Evolutionary conservation across 2,113 vertebrate species (phyloP), one percentile per base, ranked within the genome.

Genomic region (Ammodytes marinus): DNA sequence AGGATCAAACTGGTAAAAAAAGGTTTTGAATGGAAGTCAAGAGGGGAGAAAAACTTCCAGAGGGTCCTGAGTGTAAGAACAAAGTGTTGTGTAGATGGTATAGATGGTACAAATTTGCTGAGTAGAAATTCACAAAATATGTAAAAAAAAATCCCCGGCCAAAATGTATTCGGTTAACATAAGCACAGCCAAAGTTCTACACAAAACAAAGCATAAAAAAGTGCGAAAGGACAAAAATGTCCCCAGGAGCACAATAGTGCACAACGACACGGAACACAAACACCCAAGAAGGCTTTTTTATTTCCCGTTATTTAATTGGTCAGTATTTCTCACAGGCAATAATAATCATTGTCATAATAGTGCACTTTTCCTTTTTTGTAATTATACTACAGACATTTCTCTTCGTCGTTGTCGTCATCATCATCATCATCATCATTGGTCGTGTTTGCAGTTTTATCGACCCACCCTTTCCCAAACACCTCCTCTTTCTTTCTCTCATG

Each of bases 311-410:
- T 95, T 95, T 95, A 27, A 95, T 95, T 95, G 92, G 84, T 94
- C 89, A 91, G 92, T 94, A 91, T 93, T 94, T 94, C 86, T 94
- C 91, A 95, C 94, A 95, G 95, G 94, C 95, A 95, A 93, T 95
- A 95, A 93, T 94, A 93, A 90, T 92, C 86, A 90, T 92, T 84
- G 87, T 91, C 87, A 86, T 92, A 88, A 94, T 95, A 95, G 95
- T 95, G 93, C 94, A 95, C 92, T 93, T 93, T 88, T 88, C 79
- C 86, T 81, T 89, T 91, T 86, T 91, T 91, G 87, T 86, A 83
- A 88, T 91, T 94, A 93, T 92, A 93, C 91, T 94, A 94, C 93
- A 95, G 92, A 95, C 92, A 93, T 94, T 94, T 93, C 86, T 92
- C 84, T 88, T 89, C 63, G 74, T 90, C 69, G 64, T 88, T 76